Evolutionary conservation across 1,140 invertebrate genomes (phyloP).

Genomic region (Rhopalosiphum maidis): DNA sequence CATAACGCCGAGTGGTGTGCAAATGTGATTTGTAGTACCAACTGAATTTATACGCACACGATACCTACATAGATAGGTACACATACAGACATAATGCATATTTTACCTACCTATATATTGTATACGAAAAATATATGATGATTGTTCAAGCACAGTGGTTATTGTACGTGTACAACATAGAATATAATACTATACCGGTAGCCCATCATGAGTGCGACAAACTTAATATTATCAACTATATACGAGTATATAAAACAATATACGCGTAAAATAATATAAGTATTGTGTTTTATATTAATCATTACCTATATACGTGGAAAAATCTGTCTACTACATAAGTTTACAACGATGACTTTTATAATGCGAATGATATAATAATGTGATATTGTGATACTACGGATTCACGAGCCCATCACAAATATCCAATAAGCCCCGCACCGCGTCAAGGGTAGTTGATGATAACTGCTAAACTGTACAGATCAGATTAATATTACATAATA

Average conservation of each 20-base stretch:
- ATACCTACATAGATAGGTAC: not conserved
- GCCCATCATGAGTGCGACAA: not conserved
- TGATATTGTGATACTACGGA: not conserved
- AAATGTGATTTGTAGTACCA: not conserved
- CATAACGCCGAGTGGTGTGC: not conserved
- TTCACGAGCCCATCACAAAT: too few species aligned
- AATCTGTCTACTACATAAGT: too few species aligned
- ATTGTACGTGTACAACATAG: not conserved
- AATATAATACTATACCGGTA: not conserved
- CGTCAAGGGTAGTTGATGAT: too few species aligned
- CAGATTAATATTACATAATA: too few species aligned
- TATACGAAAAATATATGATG: not conserved
- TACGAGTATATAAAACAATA: not conserved
- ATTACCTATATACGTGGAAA: not conserved
- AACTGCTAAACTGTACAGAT: too few species aligned
- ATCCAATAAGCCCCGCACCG: too few species aligned
- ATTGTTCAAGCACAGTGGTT: not conserved
- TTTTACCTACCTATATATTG: not conserved
- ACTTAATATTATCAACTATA: not conserved
- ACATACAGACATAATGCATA: not conserved
- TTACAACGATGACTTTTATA: too few species aligned
- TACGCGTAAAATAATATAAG: not conserved
- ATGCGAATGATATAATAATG: too few species aligned
- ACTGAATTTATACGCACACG: not conserved
- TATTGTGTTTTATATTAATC: not conserved